Evolutionary conservation across 2,113 vertebrate genomes (phyloP), one percentile per base, ranked within the genome.

Genomic region (Scatophagus argus): DNA sequence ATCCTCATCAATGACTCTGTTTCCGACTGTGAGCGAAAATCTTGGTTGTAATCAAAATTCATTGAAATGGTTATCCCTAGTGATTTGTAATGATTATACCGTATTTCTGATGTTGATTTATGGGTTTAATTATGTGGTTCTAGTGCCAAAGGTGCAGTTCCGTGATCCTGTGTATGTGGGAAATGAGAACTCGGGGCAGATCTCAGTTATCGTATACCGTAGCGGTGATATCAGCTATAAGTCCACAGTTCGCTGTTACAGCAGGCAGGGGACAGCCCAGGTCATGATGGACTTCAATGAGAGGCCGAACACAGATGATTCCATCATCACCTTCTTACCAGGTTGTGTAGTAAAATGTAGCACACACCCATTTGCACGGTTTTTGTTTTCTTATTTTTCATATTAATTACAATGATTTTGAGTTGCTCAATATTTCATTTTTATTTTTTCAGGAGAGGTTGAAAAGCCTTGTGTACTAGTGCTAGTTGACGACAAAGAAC

Each of bases 241-340:
- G 65, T 98, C 97, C 34, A 97, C 96, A 0, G 96, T 98, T 11
- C 95, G 97, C 43, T 99, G 98, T 79, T 99, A 98, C 73, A 98
- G 96, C 23, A 94, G 97, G 1, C 98, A 99, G 91, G 97, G 95
- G 0, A 96, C 97, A 0, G 98, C 98, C 1, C 96, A 99, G 88
- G 98, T 99, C 79, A 97, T 97, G 96, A 96, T 96, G 94, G 98
- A 99, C 92, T 99, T 99, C 13, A 94, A 93, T 31, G 98, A 99
- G 74, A 95, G 97, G 65, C 97, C 98, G 11, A 99, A 99, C 92
- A 99, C 95, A 3, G 97, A 98, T 6, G 79, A 77, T 32, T 98
- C 98, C 29, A 59, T 92, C 82, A 87, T 99, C 86, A 95, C 95
- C 0, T 99, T 99, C 88, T 87, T 96, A 46, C 96, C 97, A 87